Evolutionary conservation across 2,797 vertebrate species (phyloP), one percentile per base, ranked within the genome.

Genomic region (Falco berigora): DNA sequence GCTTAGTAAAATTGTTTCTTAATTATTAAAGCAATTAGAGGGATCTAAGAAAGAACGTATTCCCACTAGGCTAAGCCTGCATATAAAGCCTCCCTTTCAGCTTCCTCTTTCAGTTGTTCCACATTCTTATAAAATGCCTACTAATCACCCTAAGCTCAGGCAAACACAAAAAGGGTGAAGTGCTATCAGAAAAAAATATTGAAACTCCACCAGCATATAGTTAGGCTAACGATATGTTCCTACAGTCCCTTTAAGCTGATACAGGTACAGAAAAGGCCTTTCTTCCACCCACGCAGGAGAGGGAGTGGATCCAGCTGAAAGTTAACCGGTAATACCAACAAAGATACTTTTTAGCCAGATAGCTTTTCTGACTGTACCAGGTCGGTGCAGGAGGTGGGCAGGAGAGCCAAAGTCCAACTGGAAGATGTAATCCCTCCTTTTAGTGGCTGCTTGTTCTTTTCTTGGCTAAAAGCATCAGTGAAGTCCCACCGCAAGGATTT

Each of bases 21-120:
- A 92, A 97, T 95, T 97, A 94, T 95, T 92, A 81, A 94, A 92
- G 83, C 73, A 92, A 96, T 97, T 97, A 92, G 73, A 80, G 56
- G 86, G 80, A 95, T 90, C 85, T 88, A 91, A 92, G 76, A 49
- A 80, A n/a, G 75, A 92, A n/a, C 82, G 66, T 85, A 87, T 90
- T 96, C 96, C 90, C 80, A 95, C 50, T 90, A 92, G 62, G 67
- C 53, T 83, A 77, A 93, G 76, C 40, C 59, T 77, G 61, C 67
- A n/a, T 77, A 67, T 75, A 94, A 93, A 84, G 21, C 55, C 30
- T 81, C 28, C 14, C 36, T 90, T 83, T 92, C 86, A 86, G 77
- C 82, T 82, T 92, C 86, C 71, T 90, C 34, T 85, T 93, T 94
- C 71, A 79, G 80, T 78, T 90, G 47, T 61, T 95, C 71, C 67